These are phyloP conservation scores for Petrocephalus zakoni DNA, from an alignment of 2,113 vertebrate genomes.

Conservation along the genomic window DNA sequence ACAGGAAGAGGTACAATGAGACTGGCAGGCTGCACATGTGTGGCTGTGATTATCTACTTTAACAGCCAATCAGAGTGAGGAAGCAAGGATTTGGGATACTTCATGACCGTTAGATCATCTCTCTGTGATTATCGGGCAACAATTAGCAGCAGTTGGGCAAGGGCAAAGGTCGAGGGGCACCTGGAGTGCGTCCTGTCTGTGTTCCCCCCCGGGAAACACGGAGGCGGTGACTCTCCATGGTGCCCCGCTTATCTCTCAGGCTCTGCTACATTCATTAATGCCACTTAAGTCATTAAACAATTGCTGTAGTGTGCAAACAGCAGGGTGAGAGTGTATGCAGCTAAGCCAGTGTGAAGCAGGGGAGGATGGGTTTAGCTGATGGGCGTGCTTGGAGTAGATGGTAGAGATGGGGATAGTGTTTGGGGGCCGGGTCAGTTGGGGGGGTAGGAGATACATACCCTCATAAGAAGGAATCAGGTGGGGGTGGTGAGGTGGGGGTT, in stretches of 20 bases:
- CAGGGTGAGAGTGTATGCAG: background rate
- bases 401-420: background rate
- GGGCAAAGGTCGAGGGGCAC: background rate
- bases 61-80: background rate
- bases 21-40: background rate
- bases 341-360: background rate
- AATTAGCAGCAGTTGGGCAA: background rate
- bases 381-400: background rate
- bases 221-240: background rate
- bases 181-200: background rate
- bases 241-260: background rate
- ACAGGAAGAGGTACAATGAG: background rate
- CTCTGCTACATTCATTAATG: background rate
- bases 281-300: background rate
- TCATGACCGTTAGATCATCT: background rate
- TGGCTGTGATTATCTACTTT: background rate
- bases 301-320: background rate
- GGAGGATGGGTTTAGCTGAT: background rate
- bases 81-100: background rate
- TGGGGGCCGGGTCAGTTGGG: background rate
- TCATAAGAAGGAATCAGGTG: background rate
- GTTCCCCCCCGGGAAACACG: background rate
- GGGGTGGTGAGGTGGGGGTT: background rate
- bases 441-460: background rate
- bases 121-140: background rate